Conservation (phyloP, 1,140 invertebrate species). For the Tyrophagus putrescentiae region DNA sequence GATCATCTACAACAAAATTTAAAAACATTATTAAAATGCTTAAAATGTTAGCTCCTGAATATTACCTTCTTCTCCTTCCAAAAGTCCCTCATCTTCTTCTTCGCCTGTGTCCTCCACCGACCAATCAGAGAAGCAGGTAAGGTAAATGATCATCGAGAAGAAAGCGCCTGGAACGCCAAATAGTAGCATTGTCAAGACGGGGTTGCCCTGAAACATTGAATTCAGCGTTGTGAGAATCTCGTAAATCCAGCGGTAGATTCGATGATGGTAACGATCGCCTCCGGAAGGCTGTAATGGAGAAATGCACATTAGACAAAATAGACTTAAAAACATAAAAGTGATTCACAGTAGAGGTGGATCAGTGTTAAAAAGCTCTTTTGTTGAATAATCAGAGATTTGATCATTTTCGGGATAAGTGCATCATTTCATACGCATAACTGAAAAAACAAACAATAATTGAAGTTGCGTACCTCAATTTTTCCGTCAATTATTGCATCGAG, state of each 20-base stretch:
- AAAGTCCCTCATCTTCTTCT: conserved; percentile 32
- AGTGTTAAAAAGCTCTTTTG: background rate
- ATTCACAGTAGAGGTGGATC: background rate
- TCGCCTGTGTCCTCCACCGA: conserved; percentile 70
- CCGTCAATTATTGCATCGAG: conserved; percentile 30
- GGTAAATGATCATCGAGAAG: conserved; percentile 79
- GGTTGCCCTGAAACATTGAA: conserved; percentile 77
- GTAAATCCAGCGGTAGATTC: conserved; percentile 52
- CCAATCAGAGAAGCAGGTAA: conserved; percentile 81
- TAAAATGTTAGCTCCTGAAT: no score
- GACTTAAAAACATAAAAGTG: background rate
- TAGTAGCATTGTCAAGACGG: conserved; percentile 66
- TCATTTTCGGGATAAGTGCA: background rate
- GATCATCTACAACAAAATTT: no score
- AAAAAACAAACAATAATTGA: no score
- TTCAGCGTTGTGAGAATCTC: conserved; percentile 36
- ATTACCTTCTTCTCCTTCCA: no score
- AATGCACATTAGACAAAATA: background rate
- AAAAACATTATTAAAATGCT: no score
- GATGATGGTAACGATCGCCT: conserved; percentile 54
- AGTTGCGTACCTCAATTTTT: conserved; percentile 26
- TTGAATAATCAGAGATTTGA: background rate
- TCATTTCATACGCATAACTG: no score
- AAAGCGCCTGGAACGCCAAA: conserved; percentile 74
- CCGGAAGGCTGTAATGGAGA: conserved; percentile 51